Conservation (phyloP, 2,113 vertebrate genomes). For the Laticauda laticaudata region DNA sequence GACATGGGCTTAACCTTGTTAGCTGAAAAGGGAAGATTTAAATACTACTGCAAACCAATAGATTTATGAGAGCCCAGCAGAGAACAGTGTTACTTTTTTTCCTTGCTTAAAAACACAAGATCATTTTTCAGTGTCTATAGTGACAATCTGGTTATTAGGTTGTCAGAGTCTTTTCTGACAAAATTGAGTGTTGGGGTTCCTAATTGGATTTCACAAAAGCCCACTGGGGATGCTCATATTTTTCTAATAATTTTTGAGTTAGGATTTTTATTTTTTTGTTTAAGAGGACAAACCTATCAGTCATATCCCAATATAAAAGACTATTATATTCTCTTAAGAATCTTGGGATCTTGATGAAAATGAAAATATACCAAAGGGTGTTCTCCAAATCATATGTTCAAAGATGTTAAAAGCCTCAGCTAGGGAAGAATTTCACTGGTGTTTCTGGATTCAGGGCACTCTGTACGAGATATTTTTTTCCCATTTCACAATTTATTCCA, state of each 20-base stretch:
- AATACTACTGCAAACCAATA: slow-evolving; percentile 21
- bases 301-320: slow-evolving; percentile 52
- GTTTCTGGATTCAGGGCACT: neutral
- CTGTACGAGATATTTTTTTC: neutral
- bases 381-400: slow-evolving; percentile 17
- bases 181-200: slow-evolving; percentile 57
- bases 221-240: slow-evolving; percentile 36
- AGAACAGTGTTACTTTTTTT: slow-evolving; percentile 45
- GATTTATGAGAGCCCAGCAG: slow-evolving; percentile 30
- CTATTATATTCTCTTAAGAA: slow-evolving; percentile 48
- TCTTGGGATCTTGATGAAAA: slow-evolving; percentile 40
- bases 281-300: slow-evolving; percentile 54
- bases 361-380: slow-evolving; percentile 33
- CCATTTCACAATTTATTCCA: neutral
- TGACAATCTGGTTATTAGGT: slow-evolving; percentile 68
- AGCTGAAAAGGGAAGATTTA: slow-evolving; percentile 29
- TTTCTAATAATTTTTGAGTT: slow-evolving; percentile 63
- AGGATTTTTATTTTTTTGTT: slow-evolving; percentile 50
- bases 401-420: slow-evolving; percentile 31
- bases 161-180: slow-evolving; percentile 63
- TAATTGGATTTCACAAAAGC: slow-evolving; percentile 65
- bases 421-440: slow-evolving; percentile 37
- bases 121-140: slow-evolving; percentile 61
- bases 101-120: slow-evolving; percentile 36
- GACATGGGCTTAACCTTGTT: slow-evolving; percentile 17